phyloP scores from a whole-genome alignment of 2,888 invertebrate species.

The Melikaiella ostensackeni region DNA sequence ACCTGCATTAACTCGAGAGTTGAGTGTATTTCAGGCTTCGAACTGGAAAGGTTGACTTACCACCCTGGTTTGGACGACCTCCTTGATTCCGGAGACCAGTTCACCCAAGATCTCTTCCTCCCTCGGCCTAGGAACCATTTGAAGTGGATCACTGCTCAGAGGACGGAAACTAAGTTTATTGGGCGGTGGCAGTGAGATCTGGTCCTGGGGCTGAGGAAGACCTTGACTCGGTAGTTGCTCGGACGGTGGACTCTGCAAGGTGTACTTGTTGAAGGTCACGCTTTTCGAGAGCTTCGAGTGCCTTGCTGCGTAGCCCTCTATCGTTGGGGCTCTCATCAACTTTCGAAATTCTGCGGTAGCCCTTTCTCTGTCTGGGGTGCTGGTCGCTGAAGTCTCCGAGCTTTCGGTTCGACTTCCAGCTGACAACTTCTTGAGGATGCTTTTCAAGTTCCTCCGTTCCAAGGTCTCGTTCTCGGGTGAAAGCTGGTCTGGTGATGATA shows the following conservation, averaged over 20 bases:
- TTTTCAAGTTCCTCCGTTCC: slow-evolving; percentile 89
- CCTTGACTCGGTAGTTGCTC: slow-evolving; percentile 65
- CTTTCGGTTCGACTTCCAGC: slow-evolving; percentile 80
- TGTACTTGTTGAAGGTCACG: slow-evolving; percentile 92
- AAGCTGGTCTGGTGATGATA: slow-evolving; percentile 64
- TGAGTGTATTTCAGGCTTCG: no score
- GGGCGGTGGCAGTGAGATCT: slow-evolving; percentile 70
- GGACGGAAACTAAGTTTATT: slow-evolving; percentile 75
- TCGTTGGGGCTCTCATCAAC: slow-evolving; percentile 88
- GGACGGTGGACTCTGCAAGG: slow-evolving; percentile 88
- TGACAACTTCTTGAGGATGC: slow-evolving; percentile 90
- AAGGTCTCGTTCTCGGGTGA: slow-evolving; percentile 88
- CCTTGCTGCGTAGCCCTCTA: slow-evolving; percentile 93
- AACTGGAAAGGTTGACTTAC: slow-evolving; percentile 66
- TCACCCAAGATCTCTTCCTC: slow-evolving; percentile 91
- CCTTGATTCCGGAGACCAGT: slow-evolving; percentile 87
- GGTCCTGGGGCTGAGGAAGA: slow-evolving; percentile 61
- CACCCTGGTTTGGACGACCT: slow-evolving; percentile 84
- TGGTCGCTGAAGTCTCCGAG: slow-evolving; percentile 70
- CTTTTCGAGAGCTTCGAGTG: slow-evolving; percentile 93
- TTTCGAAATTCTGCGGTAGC: slow-evolving; percentile 82
- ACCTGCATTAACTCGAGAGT: no score
- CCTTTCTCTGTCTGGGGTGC: slow-evolving; percentile 68
- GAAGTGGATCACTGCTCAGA: slow-evolving; percentile 69
- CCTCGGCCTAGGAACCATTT: slow-evolving; percentile 68